phyloP scores from a whole-genome alignment of 2,888 invertebrate genomes.

The Campopleginae sp. region DNA sequence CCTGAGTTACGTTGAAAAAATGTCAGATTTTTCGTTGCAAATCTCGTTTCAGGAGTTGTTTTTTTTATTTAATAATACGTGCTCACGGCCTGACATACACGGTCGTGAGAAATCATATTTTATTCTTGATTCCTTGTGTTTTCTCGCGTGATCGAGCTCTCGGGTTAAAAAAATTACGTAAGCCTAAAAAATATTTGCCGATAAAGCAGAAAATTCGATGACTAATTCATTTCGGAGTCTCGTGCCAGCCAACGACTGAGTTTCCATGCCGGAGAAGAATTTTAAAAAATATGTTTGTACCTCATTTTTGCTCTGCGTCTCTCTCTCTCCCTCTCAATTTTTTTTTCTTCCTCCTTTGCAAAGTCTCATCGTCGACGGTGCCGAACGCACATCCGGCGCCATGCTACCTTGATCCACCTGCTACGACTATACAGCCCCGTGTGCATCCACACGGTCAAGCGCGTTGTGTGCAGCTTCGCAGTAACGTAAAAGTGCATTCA shows the following conservation, averaged over 20 bases:
- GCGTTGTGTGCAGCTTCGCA: constrained; percentile 22
- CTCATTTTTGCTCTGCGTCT: constrained; percentile 19
- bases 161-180: background rate
- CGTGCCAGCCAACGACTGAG: constrained; percentile 74
- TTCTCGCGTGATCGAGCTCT: background rate
- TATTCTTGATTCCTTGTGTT: too few relatives aligned
- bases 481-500: background rate
- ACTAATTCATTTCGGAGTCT: constrained; percentile 73
- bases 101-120: background rate
- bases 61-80: background rate
- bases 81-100: background rate
- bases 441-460: constrained; percentile 50
- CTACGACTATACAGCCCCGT: constrained; percentile 67
- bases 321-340: background rate
- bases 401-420: constrained; percentile 81
- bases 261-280: constrained; percentile 55
- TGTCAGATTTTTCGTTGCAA: background rate
- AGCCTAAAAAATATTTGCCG: constrained; percentile 29
- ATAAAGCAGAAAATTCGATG: constrained; percentile 54
- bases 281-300: constrained; percentile 75
- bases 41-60: background rate
- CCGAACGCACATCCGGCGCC: constrained; percentile 80
- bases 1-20: background rate
- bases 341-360: constrained; percentile 35
- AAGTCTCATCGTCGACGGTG: constrained; percentile 53